A percentile compares a stretch with the other conserved stretches of the same genome.
These are phyloP conservation scores for Danio albolineatus DNA, from an alignment of 2,797 vertebrate genomes.

Conservation along the genomic window DNA sequence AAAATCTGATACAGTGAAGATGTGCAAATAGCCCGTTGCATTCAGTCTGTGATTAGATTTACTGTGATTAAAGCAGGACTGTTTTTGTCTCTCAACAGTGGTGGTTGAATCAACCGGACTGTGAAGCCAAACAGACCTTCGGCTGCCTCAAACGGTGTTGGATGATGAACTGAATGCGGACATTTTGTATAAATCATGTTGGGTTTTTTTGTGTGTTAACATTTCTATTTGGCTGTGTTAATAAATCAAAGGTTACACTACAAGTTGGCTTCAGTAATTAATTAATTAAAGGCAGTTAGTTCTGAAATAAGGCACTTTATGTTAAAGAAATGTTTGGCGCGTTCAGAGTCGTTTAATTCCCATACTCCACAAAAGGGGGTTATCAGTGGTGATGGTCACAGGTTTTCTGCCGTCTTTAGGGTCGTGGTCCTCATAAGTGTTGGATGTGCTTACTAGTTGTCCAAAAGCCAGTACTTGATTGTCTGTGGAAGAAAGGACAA, in stretches of 20 bases:
- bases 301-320: conserved; percentile 29
- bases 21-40: neutral
- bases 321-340: neutral
- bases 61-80: neutral
- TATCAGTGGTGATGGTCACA: conserved; percentile 76
- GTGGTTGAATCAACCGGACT: conserved; percentile 69
- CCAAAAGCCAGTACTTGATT: conserved; percentile 79
- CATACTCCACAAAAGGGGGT: conserved; percentile 82
- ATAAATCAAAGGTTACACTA: conserved; percentile 58
- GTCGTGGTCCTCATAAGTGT: conserved; percentile 74
- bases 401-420: conserved; percentile 65
- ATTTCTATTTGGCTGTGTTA: conserved; percentile 73
- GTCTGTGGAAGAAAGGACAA: conserved; percentile 66
- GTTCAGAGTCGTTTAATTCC: conserved; percentile 65
- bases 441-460: conserved; percentile 81
- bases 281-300: conserved; percentile 18
- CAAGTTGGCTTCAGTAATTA: conserved; percentile 19
- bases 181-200: conserved; percentile 59
- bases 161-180: conserved; percentile 50
- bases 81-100: conserved; percentile 65
- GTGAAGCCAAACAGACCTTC: conserved; percentile 36
- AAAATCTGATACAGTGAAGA: neutral
- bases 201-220: conserved; percentile 70
- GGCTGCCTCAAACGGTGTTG: conserved; percentile 44
- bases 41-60: neutral